Conservation (phyloP, 2,797 vertebrate species). For the Nasua narica region DNA sequence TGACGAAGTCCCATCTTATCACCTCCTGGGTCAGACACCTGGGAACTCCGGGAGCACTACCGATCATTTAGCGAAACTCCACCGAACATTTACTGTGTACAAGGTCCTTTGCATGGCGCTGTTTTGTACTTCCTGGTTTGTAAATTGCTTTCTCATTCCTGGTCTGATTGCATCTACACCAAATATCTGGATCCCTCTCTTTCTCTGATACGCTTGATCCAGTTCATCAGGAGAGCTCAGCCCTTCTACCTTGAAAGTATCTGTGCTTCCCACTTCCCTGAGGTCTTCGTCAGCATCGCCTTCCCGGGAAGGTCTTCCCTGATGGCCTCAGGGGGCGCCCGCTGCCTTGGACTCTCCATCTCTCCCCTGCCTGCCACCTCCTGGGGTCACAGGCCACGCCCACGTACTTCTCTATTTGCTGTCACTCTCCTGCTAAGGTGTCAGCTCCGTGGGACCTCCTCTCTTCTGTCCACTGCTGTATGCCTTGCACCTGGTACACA, state of each 20-base stretch:
- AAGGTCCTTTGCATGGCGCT: background rate
- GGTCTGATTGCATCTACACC: rapidly evolving
- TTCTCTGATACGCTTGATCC: background rate
- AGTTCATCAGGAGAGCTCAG: background rate
- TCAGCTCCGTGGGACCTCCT: background rate
- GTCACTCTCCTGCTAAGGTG: background rate
- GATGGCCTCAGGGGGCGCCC: background rate
- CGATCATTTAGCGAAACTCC: rapidly evolving
- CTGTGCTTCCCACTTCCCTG: rapidly evolving
- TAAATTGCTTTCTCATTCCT: background rate
- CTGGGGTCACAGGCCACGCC: rapidly evolving
- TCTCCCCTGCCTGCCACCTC: background rate
- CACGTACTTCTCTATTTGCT: rapidly evolving
- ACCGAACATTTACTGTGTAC: rapidly evolving
- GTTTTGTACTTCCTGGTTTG: background rate
- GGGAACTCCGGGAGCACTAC: rapidly evolving
- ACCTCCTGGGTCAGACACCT: background rate
- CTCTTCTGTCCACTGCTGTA: too few species aligned
- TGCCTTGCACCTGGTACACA: rapidly evolving
- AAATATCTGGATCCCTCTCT: rapidly evolving
- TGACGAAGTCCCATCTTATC: rapidly evolving
- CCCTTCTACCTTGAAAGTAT: rapidly evolving
- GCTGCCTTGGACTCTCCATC: background rate
- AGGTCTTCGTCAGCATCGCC: rapidly evolving
- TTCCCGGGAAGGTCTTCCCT: background rate